These are phyloP conservation scores for Syngnathus floridae DNA, from an alignment of 2,113 vertebrate genomes.

Conservation along the genomic window DNA sequence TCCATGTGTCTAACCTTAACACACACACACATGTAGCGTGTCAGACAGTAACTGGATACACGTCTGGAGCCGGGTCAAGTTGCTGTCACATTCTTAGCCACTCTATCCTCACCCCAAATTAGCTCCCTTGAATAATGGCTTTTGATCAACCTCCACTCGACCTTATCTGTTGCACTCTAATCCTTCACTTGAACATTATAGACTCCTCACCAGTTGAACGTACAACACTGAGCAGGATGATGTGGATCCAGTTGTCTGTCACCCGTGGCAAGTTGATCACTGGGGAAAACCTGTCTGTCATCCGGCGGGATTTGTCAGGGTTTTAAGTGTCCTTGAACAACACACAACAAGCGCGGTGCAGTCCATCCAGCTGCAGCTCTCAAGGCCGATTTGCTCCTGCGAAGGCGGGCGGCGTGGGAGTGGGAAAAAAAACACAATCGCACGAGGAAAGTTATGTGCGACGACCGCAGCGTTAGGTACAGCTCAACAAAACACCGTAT, in stretches of 20 bases:
- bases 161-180: conserved; percentile 8
- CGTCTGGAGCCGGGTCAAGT: conserved; percentile 50
- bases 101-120: conserved; percentile 47
- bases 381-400: conserved; percentile 9
- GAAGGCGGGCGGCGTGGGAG: background rate
- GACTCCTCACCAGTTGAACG: background rate
- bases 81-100: conserved; percentile 55
- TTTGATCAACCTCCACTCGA: conserved; percentile 6
- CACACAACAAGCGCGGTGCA: background rate
- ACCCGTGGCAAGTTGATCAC: conserved; percentile 5
- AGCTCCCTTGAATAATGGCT: conserved; percentile 27
- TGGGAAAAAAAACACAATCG: background rate
- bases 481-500: background rate
- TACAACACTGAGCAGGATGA: background rate
- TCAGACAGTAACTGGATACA: conserved; percentile 51
- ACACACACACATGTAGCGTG: conserved; percentile 11
- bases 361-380: conserved; percentile 9
- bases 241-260: background rate
- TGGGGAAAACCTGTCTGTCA: background rate
- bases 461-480: background rate
- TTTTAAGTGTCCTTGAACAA: conserved; percentile 21
- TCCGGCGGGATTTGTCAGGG: background rate
- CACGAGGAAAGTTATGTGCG: background rate
- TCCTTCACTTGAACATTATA: conserved; percentile 2
- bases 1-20: conserved; percentile 28